Conservation (phyloP, 2,888 invertebrate genomes). For the Sminthurinus aureus region DNA sequence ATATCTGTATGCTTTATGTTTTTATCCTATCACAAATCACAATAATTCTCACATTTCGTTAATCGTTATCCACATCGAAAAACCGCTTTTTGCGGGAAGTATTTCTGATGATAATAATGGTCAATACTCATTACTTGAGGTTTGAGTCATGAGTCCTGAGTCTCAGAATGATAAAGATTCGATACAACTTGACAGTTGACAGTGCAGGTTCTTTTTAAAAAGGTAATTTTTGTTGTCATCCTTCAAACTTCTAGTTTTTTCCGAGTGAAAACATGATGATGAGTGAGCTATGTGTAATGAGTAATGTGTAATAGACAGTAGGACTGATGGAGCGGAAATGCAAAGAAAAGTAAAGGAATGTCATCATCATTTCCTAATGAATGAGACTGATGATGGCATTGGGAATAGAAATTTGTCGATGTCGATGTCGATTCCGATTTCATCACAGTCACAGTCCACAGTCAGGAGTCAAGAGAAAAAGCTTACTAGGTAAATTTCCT, state of each 20-base stretch:
- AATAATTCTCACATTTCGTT: too few relatives aligned
- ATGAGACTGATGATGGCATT: neutral
- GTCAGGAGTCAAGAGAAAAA: neutral
- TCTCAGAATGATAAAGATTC: too few relatives aligned
- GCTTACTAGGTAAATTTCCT: constrained; percentile 6
- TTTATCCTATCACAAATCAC: too few relatives aligned
- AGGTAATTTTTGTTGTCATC: neutral
- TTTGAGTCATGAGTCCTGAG: too few relatives aligned
- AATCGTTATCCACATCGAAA: too few relatives aligned
- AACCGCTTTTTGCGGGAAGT: too few relatives aligned
- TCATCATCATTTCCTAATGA: constrained; percentile 37
- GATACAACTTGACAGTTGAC: too few relatives aligned
- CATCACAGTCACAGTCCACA: neutral
- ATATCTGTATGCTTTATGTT: too few relatives aligned
- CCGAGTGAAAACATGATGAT: constrained; percentile 1
- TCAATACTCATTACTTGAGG: too few relatives aligned
- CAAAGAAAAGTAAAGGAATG: neutral
- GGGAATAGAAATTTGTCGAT: neutral
- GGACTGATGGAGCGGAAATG: neutral
- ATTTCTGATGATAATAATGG: too few relatives aligned
- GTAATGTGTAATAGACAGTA: neutral
- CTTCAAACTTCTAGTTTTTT: neutral
- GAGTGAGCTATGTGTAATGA: neutral
- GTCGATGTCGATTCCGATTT: too few relatives aligned
- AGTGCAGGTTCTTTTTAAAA: too few relatives aligned